Conservation (phyloP, 2,797 vertebrate genomes). For the Pipistrellus nathusii region DNA sequence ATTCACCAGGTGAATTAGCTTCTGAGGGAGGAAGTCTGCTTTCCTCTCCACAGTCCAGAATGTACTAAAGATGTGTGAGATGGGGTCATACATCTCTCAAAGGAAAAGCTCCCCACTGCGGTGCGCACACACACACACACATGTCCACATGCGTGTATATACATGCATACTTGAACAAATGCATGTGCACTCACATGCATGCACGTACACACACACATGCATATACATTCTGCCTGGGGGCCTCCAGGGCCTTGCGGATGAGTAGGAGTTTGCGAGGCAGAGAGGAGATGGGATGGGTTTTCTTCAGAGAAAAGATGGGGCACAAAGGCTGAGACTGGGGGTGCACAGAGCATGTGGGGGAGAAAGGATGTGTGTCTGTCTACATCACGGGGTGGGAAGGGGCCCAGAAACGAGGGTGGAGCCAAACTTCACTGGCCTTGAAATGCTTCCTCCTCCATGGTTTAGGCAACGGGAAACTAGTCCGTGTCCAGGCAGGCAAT, state of each 20-base stretch:
- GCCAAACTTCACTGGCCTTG: neutral
- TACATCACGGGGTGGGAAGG: neutral
- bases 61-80: neutral
- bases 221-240: no score
- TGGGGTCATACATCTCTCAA: slow-evolving; percentile 22
- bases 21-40: slow-evolving; percentile 27
- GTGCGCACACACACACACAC: neutral
- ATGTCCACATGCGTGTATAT: rapidly evolving
- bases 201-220: neutral
- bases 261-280: neutral
- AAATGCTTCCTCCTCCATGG: neutral
- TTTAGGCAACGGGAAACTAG: neutral
- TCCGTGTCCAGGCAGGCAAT: neutral
- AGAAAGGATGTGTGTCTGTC: rapidly evolving
- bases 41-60: neutral
- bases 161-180: neutral
- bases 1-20: slow-evolving; percentile 67
- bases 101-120: neutral
- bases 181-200: neutral
- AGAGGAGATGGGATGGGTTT: neutral
- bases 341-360: neutral
- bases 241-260: neutral
- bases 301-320: neutral
- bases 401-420: neutral
- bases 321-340: rapidly evolving